Evolutionary conservation across 2,888 invertebrate genomes (phyloP).

Genomic region (Parnassius smintheus): DNA sequence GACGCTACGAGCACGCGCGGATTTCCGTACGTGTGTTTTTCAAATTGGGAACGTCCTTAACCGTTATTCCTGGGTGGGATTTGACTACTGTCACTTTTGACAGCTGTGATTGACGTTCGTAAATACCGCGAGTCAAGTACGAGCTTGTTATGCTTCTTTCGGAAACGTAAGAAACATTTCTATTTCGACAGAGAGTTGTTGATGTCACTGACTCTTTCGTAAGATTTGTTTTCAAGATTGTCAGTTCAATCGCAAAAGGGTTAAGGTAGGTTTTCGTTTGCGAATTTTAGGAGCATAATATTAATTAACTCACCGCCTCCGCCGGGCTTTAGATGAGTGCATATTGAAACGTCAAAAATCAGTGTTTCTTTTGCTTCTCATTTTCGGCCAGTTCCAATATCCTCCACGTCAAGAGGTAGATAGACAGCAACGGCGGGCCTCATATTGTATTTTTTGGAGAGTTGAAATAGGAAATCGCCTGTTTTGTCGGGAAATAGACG

Average conservation of each 20-base stretch:
- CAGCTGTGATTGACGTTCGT: conserved; percentile 77
- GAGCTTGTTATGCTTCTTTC: conserved; percentile 62
- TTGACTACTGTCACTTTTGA: conserved; percentile 78
- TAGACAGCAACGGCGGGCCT: conserved; percentile 54
- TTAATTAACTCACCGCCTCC: conserved; percentile 61
- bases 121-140: conserved; percentile 73
- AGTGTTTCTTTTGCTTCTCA: conserved; percentile 76
- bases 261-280: conserved; percentile 41
- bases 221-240: conserved; percentile 28
- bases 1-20: conserved; percentile 76
- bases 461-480: conserved; percentile 69
- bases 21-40: conserved; percentile 76
- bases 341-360: conserved; percentile 78
- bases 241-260: conserved; percentile 30
- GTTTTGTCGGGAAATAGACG: conserved; percentile 73
- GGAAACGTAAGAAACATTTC: conserved; percentile 60
- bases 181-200: conserved; percentile 59
- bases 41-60: conserved; percentile 73
- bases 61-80: conserved; percentile 72
- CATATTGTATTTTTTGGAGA: conserved; percentile 52
- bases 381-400: conserved; percentile 74
- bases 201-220: conserved; percentile 44
- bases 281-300: conserved; percentile 41
- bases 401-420: conserved; percentile 68
- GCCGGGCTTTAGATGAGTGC: conserved; percentile 65